phyloP scores from a whole-genome alignment of 23 tunicate genomes.

The Halocynthia roretzi region DNA sequence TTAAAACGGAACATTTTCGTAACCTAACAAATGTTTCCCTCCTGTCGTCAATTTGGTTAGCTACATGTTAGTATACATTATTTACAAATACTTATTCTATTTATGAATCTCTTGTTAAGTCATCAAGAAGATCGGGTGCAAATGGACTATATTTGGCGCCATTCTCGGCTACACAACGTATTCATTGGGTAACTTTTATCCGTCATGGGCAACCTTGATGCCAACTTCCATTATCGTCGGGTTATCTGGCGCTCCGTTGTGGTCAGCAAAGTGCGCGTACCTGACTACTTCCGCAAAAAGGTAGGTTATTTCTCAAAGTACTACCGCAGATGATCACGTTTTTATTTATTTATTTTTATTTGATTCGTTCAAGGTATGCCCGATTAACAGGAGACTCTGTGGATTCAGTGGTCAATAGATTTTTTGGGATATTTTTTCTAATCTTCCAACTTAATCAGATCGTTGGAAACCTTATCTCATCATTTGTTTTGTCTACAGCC shows the following conservation, averaged over 20 bases:
- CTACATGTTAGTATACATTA: too few relatives aligned
- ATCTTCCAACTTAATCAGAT: conserved; percentile 78
- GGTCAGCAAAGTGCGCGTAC: conserved; percentile 94
- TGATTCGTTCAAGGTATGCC: conserved; percentile 41
- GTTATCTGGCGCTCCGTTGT: conserved; percentile 85
- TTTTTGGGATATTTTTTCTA: conserved; percentile 91
- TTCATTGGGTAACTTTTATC: conserved; percentile 83
- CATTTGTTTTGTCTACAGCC: conserved; percentile 59
- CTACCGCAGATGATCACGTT: background rate
- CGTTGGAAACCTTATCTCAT: conserved; percentile 86
- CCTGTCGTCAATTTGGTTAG: too few relatives aligned
- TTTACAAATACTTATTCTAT: too few relatives aligned
- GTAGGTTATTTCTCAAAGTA: conserved; percentile 11
- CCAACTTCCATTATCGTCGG: conserved; percentile 93
- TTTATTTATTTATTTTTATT: background rate
- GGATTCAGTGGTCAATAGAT: conserved; percentile 79
- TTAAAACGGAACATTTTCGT: too few relatives aligned
- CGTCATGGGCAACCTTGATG: conserved; percentile 83
- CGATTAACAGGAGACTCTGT: conserved; percentile 36
- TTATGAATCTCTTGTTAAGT: conserved; percentile 30
- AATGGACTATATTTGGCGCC: conserved; percentile 79
- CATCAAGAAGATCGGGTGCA: conserved; percentile 64
- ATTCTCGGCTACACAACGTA: conserved; percentile 83
- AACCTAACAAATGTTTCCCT: too few relatives aligned
- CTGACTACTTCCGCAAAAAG: conserved; percentile 72